Percentiles rank a stretch among this genome's conserved stretches.
These are phyloP conservation scores for Calidris pygmaea DNA, from an alignment of 2,113 vertebrate genomes.

Conservation along the genomic window DNA sequence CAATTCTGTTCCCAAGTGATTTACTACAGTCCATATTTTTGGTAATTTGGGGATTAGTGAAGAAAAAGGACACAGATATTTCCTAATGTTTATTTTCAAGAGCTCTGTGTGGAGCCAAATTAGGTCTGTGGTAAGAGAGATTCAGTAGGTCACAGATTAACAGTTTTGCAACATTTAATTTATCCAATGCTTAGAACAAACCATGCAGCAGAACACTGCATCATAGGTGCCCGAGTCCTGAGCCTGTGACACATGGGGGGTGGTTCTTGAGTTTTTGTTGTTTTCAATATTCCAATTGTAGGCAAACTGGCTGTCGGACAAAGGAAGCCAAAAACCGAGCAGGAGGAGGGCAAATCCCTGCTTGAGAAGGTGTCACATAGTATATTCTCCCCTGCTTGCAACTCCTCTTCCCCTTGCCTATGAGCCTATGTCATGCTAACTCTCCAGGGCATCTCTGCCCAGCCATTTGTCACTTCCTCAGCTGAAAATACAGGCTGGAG, in stretches of 20 bases:
- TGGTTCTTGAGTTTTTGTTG: background rate
- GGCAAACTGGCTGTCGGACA: background rate
- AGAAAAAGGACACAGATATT: background rate
- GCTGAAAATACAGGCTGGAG: background rate
- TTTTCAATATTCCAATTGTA: background rate
- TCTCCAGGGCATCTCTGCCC: background rate
- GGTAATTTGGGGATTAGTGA: background rate
- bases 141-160: background rate
- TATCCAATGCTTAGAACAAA: background rate
- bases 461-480: background rate
- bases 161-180: background rate
- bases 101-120: background rate
- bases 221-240: background rate
- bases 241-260: background rate
- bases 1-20: background rate
- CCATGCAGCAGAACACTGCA: background rate
- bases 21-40: background rate
- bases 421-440: background rate
- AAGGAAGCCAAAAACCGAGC: background rate
- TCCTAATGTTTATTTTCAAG: conserved; percentile 14
- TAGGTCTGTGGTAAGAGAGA: background rate
- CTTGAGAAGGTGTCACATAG: background rate
- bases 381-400: background rate
- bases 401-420: background rate
- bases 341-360: background rate